Conservation (phyloP, 2,797 vertebrate genomes). For the Melanotaenia boesemani region DNA sequence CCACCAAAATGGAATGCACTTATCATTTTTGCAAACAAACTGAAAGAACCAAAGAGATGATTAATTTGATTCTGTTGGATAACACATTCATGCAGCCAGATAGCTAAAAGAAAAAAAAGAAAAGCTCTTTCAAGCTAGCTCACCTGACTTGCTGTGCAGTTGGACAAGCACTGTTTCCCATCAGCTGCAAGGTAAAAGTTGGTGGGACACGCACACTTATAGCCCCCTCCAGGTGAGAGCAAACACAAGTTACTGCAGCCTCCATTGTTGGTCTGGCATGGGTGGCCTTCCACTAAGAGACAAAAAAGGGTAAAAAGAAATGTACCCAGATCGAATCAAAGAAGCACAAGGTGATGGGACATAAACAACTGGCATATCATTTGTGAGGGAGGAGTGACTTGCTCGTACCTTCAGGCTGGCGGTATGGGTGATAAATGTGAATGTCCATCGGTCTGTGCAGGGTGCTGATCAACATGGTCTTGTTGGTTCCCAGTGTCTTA, state of each 20-base stretch:
- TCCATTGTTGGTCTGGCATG: conserved; percentile 91
- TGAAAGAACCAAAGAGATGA: conserved; percentile 49
- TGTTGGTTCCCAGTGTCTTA: conserved; percentile 90
- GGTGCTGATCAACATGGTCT: conserved; percentile 94
- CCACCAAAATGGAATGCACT: conserved; percentile 98
- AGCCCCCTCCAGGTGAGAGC: conserved; percentile 88
- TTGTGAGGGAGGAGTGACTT: background rate
- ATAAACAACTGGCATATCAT: background rate
- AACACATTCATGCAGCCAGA: background rate
- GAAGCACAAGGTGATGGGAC: background rate
- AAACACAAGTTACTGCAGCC: conserved; percentile 98
- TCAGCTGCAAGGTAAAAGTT: conserved; percentile 96
- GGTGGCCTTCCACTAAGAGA: conserved; percentile 88
- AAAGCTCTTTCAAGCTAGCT: conserved; percentile 5
- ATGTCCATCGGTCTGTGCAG: conserved; percentile 98
- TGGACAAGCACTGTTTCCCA: conserved; percentile 93
- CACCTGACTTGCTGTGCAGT: conserved; percentile 98
- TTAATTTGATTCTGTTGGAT: background rate
- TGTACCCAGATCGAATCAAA: conserved; percentile 25
- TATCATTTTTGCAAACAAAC: conserved; percentile 96
- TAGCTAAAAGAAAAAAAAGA: background rate
- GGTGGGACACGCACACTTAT: conserved; percentile 94
- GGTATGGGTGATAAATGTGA: conserved; percentile 84
- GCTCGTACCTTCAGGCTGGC: conserved; percentile 75
- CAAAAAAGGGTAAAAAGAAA: background rate